Conservation (phyloP, 2,113 vertebrate genomes). For the Mormyrus lacerda region DNA sequence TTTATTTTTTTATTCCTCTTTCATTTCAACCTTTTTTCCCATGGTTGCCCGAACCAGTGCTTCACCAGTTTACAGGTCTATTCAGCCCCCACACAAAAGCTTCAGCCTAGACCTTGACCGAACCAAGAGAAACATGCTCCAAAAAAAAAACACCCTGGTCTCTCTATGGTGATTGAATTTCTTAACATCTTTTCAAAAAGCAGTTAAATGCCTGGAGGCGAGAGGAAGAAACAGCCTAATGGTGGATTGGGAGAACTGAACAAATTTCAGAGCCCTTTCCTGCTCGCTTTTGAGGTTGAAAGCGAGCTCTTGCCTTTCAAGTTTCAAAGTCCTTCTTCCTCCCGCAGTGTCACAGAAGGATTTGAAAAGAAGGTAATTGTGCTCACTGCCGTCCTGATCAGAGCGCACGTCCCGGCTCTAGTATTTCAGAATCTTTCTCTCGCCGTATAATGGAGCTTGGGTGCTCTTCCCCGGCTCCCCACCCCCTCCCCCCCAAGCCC, state of each 20-base stretch:
- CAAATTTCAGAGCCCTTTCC: constrained; percentile 99
- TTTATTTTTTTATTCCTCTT: constrained; percentile 57
- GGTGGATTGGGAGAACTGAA: constrained; percentile 99
- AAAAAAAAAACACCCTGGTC: constrained; percentile 63
- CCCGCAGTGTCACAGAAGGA: constrained; percentile 99
- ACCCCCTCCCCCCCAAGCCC: constrained; percentile 36
- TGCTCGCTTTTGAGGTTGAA: constrained; percentile 99
- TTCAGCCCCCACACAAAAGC: constrained; percentile 93
- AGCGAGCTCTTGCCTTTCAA: constrained; percentile 99
- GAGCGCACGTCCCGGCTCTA: constrained; percentile 97
- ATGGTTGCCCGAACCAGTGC: constrained; percentile 53
- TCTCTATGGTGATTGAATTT: constrained; percentile 99
- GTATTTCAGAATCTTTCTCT: constrained; percentile 99
- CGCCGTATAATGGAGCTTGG: constrained; percentile 89
- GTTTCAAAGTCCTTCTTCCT: constrained; percentile 99
- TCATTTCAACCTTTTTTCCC: constrained; percentile 54
- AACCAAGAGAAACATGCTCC: constrained; percentile 92
- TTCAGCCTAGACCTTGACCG: constrained; percentile 87
- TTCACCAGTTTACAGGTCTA: constrained; percentile 67
- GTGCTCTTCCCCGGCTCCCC: constrained; percentile 28
- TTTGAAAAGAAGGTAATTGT: constrained; percentile 99
- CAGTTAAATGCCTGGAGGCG: constrained; percentile 99
- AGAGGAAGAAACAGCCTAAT: constrained; percentile 99
- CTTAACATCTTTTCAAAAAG: constrained; percentile 99
- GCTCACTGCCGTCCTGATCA: constrained; percentile 99